Conservation (phyloP, 1,140 invertebrate species). For the Diorhabda sublineata region DNA sequence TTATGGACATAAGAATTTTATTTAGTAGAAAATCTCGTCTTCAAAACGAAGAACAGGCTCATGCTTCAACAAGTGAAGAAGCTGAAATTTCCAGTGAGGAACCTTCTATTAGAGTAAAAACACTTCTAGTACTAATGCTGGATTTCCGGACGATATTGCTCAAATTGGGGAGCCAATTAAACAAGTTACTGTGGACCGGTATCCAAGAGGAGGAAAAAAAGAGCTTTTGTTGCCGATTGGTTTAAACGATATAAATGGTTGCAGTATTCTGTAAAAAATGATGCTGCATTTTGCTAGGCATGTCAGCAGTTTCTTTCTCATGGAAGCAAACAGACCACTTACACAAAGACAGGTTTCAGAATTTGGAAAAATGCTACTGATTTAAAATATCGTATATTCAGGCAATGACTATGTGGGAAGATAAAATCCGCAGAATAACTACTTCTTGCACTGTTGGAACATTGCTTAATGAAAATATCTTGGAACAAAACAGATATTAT, state of each 20-base stretch:
- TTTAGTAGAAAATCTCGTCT: background rate
- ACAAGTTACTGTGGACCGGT: background rate
- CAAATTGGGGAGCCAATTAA: constrained; percentile 1
- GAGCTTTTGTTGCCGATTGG: constrained; percentile 4
- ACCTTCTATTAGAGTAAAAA: background rate
- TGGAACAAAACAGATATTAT: too few relatives aligned
- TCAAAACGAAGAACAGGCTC: background rate
- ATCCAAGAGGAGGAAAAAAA: constrained; percentile 9
- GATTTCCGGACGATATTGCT: constrained; percentile 4
- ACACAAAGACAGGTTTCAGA: too few relatives aligned
- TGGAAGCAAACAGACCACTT: background rate
- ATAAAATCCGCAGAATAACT: too few relatives aligned
- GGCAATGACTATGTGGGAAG: too few relatives aligned
- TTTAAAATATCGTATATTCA: too few relatives aligned
- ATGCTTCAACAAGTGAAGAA: background rate
- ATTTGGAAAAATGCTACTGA: too few relatives aligned
- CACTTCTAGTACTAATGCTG: background rate
- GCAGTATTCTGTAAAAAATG: constrained; percentile 7
- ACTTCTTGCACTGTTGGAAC: too few relatives aligned
- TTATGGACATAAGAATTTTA: background rate
- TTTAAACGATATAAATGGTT: constrained; percentile 8
- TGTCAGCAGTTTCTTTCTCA: constrained; percentile 10
- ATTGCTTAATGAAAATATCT: too few relatives aligned
- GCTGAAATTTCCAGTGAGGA: background rate
- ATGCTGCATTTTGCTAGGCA: constrained; percentile 13